Conservation (phyloP, 2,113 vertebrate species). For the Uria lomvia region DNA sequence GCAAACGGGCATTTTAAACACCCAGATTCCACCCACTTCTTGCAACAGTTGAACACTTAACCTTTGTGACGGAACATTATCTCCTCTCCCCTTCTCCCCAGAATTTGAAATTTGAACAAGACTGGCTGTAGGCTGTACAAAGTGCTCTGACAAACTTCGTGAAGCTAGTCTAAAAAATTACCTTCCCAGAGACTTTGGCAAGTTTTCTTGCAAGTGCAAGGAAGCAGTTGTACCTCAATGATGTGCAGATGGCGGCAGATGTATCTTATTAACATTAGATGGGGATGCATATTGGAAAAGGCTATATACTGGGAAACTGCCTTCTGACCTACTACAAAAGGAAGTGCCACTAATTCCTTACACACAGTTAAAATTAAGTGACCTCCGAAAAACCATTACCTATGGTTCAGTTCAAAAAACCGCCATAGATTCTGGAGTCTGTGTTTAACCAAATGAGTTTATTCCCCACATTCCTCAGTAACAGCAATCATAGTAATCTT, state of each 20-base stretch:
- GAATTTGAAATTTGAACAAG: not conserved
- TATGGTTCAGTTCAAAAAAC: not conserved
- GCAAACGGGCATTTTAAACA: not conserved
- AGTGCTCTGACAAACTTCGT: not conserved
- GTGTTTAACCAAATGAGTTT: not conserved
- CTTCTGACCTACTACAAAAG: not conserved
- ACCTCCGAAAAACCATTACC: not conserved
- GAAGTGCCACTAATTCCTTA: not conserved
- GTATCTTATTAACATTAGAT: not conserved
- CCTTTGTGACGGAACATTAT: not conserved
- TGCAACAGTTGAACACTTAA: not conserved
- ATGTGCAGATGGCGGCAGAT: not conserved
- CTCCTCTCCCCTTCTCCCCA: not conserved
- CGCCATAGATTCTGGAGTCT: not conserved
- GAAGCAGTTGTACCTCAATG: not conserved
- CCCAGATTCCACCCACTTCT: not conserved
- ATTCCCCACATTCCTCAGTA: not conserved
- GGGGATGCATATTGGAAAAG: not conserved
- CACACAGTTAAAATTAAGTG: not conserved
- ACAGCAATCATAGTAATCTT: not conserved
- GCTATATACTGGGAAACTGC: not conserved
- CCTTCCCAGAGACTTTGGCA: not conserved
- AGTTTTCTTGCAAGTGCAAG: not conserved
- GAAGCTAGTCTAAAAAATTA: not conserved
- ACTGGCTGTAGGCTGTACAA: not conserved